Base-by-base conservation (phyloP, 64 coral and sea anemone species). In the Pachyseris speciosa region DNA sequence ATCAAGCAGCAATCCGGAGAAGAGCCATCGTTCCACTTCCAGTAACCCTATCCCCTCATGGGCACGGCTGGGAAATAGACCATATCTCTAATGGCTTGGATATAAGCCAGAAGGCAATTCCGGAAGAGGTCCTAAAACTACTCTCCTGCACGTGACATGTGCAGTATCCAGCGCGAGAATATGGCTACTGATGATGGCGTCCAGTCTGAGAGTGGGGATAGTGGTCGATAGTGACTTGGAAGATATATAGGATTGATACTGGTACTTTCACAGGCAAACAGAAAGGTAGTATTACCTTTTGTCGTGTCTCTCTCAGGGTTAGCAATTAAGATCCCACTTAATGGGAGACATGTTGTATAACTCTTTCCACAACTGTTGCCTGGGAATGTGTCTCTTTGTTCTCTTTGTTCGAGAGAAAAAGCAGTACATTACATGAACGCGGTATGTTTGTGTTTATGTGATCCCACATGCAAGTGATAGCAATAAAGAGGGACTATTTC, bases 1-100 rank as follows among this genome's bases (percentile, higher is more conserved):
- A 78, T 34, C 93, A 90, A 53, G 87, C 93, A 57, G 86, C 80
- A 66, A 89, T 94, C n/a, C n/a, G n/a, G n/a, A n/a, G n/a, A n/a
- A n/a, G n/a, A n/a, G n/a, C n/a, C n/a, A n/a, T n/a, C n/a, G n/a
- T n/a, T n/a, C n/a, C n/a, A n/a, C n/a, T n/a, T n/a, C n/a, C n/a
- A n/a, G n/a, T n/a, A n/a, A n/a, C n/a, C n/a, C n/a, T n/a, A n/a
- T n/a, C n/a, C n/a, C n/a, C n/a, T n/a, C n/a, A n/a, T n/a, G n/a
- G n/a, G n/a, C n/a, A n/a, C n/a, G n/a, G n/a, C n/a, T n/a, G n/a
- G n/a, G n/a, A n/a, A n/a, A n/a, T n/a, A n/a, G n/a, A n/a, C n/a
- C n/a, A n/a, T n/a, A n/a, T n/a, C n/a, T n/a, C n/a, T n/a, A n/a
- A n/a, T 89, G 86, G 86, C 86, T 89, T 75, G 86, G 77, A 65